Evolutionary conservation across 2,797 vertebrate species (phyloP).

Genomic region (Labroides dimidiatus): DNA sequence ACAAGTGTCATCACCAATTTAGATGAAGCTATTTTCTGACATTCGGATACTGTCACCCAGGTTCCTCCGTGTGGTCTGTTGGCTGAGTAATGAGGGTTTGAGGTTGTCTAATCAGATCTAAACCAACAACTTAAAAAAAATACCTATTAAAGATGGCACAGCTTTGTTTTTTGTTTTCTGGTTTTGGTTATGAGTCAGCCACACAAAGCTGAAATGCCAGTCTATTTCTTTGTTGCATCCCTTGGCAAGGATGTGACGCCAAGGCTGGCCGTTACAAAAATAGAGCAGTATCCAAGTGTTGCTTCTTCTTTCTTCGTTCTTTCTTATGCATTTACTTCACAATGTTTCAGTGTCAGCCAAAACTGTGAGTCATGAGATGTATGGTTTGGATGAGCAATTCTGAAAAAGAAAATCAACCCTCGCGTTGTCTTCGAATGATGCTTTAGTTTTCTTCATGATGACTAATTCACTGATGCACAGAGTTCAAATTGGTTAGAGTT

Average conservation of each 20-base stretch:
- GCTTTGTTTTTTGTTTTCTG: constrained; percentile 45
- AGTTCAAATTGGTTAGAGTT: not conserved
- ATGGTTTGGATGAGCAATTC: not conserved
- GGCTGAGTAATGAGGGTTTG: constrained; percentile 28
- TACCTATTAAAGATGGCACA: constrained; percentile 40
- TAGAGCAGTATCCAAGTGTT: constrained; percentile 69
- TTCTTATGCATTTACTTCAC: constrained; percentile 48
- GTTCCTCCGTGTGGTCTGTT: constrained; percentile 27
- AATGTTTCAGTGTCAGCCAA: constrained; percentile 25
- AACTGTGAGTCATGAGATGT: constrained; percentile 26
- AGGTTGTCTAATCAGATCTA: constrained; percentile 39
- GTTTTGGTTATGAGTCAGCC: constrained; percentile 66
- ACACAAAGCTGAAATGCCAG: constrained; percentile 66
- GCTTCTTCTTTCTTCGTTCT: constrained; percentile 24
- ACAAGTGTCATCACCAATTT: constrained; percentile 78
- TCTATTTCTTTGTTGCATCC: constrained; percentile 57
- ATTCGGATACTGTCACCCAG: constrained; percentile 44
- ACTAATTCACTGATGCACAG: not conserved
- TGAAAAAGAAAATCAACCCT: not conserved
- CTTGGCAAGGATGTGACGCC: constrained; percentile 59
- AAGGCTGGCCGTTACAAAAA: constrained; percentile 65
- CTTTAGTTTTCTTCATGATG: not conserved
- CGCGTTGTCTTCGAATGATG: not conserved
- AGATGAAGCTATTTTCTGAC: constrained; percentile 67
- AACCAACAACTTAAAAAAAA: constrained; percentile 49